phyloP scores from a whole-genome alignment of 2,888 invertebrate species.

The Myopa tessellatipennis region DNA sequence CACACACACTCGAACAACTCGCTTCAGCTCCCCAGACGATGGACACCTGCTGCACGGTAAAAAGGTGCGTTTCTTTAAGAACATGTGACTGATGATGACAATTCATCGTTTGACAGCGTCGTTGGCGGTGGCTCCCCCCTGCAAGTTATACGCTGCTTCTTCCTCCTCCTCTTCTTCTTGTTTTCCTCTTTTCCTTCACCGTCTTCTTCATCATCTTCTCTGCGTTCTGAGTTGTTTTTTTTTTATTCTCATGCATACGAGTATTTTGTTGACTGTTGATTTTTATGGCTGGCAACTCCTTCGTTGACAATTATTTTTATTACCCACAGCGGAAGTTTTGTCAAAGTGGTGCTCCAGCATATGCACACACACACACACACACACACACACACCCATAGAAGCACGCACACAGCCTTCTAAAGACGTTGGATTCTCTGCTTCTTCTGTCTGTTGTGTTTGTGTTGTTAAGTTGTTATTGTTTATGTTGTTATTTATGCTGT shows the following conservation, averaged over 20 bases:
- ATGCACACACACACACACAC: not conserved
- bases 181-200: not conserved
- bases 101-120: conserved; percentile 40
- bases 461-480: conserved; percentile 33
- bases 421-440: not conserved
- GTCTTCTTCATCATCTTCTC: not conserved
- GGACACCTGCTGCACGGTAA: not conserved
- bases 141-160: conserved; percentile 8
- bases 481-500: conserved; percentile 14
- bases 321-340: conserved; percentile 43
- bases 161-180: not conserved
- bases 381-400: not conserved
- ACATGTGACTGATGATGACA: conserved; percentile 48
- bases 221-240: conserved; percentile 26
- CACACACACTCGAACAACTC: conserved; percentile 12
- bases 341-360: conserved; percentile 24
- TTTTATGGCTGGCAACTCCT: conserved; percentile 47
- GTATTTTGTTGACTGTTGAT: not conserved
- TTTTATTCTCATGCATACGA: conserved; percentile 1
- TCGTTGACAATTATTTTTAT: conserved; percentile 56
- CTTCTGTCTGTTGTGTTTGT: conserved; percentile 17
- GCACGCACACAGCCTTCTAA: not conserved
- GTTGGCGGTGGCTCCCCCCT: not conserved
- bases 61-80: not conserved
- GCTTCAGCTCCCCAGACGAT: not conserved